phyloP scores from a whole-genome alignment of 2,113 vertebrate species.

The Seriola aureovittata region DNA sequence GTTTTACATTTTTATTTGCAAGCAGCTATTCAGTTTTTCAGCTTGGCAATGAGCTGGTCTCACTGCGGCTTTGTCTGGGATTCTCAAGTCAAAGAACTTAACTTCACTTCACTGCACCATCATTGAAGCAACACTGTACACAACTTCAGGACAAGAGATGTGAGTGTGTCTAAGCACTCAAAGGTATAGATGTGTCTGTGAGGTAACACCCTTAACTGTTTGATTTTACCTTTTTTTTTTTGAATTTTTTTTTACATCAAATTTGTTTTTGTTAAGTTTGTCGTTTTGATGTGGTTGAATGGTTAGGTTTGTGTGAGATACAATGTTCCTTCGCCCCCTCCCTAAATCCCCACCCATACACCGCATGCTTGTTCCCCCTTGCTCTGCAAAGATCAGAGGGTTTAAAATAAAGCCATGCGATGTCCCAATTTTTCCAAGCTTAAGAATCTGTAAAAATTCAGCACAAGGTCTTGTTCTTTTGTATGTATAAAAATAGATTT shows the following conservation, averaged over 20 bases:
- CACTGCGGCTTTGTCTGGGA: conserved; percentile 70
- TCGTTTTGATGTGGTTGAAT: conserved; percentile 67
- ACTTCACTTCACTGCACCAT: conserved; percentile 76
- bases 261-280: conserved; percentile 54
- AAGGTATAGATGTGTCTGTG: conserved; percentile 63
- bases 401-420: conserved; percentile 87
- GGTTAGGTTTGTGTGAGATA: conserved; percentile 78
- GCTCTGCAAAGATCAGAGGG: conserved; percentile 84
- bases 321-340: conserved; percentile 80
- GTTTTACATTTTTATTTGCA: conserved; percentile 57
- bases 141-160: conserved; percentile 77
- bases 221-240: conserved; percentile 43
- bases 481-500: conserved; percentile 94
- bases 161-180: conserved; percentile 58
- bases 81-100: conserved; percentile 76
- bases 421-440: conserved; percentile 88
- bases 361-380: conserved; percentile 78
- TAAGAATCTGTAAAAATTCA: conserved; percentile 93
- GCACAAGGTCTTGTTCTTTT: conserved; percentile 90
- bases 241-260: conserved; percentile 46
- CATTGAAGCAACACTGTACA: conserved; percentile 81
- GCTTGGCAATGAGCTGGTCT: conserved; percentile 51
- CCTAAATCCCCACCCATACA: conserved; percentile 81
- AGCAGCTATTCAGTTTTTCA: conserved; percentile 68
- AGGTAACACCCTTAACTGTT: conserved; percentile 58